These are phyloP conservation scores for Drosophila azteca DNA, from an alignment of 1,140 invertebrate genomes.

Conservation along the genomic window DNA sequence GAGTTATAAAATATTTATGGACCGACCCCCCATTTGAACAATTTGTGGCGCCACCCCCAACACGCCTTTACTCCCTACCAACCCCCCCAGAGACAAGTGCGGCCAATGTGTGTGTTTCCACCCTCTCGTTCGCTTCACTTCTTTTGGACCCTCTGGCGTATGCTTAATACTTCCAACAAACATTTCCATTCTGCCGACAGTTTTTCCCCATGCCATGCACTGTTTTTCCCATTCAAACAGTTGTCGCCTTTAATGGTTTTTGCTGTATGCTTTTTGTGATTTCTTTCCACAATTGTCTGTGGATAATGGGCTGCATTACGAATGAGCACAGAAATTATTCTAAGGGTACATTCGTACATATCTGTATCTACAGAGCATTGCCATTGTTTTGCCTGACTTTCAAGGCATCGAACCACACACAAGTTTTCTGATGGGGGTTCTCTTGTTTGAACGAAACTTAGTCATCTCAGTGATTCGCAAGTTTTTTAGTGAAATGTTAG, in stretches of 20 bases:
- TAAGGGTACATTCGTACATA: not conserved
- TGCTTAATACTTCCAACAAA: conserved; percentile 37
- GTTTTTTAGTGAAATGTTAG: conserved; percentile 12
- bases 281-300: conserved; percentile 38
- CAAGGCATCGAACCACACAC: conserved; percentile 15
- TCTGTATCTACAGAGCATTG: conserved; percentile 12
- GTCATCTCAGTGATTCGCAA: not conserved
- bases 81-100: conserved; percentile 1
- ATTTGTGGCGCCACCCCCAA: conserved; percentile 13
- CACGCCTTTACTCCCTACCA: conserved; percentile 5
- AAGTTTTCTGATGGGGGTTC: conserved; percentile 7
- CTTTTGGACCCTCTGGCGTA: conserved; percentile 10
- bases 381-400: conserved; percentile 9
- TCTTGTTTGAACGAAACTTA: conserved; percentile 19
- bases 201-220: not conserved
- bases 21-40: not conserved
- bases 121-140: not conserved
- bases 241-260: conserved; percentile 44
- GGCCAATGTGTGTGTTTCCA: too few species aligned
- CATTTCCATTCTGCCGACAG: not conserved
- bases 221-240: conserved; percentile 2
- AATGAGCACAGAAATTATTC: conserved; percentile 1
- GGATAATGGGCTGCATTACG: conserved; percentile 46
- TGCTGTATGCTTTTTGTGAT: conserved; percentile 30
- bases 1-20: conserved; percentile 36